Conservation (phyloP, 2,888 invertebrate species). For the Amblyjoppa fuscipennis region DNA sequence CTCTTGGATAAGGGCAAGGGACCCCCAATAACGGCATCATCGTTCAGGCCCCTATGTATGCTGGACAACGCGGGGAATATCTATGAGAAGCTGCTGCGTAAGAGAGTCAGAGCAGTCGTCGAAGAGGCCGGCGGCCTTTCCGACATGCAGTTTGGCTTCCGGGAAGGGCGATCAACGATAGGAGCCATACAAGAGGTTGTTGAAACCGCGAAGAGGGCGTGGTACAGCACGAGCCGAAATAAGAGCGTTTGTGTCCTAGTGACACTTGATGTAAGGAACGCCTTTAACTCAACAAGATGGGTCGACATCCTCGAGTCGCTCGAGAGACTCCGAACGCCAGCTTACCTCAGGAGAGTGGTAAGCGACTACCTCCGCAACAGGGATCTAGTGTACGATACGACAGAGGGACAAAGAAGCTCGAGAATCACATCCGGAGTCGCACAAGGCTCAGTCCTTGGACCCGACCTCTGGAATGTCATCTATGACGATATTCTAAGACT, state of each 20-base stretch:
- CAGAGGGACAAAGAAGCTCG: neutral
- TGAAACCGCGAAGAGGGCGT: conserved; percentile 28
- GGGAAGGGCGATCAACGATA: conserved; percentile 65
- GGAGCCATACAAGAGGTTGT: conserved; percentile 60
- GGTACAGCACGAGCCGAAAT: neutral
- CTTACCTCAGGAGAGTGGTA: conserved; percentile 18
- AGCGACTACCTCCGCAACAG: conserved; percentile 28
- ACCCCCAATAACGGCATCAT: neutral
- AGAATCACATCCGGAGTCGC: conserved; percentile 30
- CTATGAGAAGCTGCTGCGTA: neutral
- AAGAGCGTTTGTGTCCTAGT: neutral
- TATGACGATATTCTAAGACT: conserved; percentile 24
- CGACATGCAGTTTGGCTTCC: conserved; percentile 66
- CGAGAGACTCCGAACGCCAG: neutral
- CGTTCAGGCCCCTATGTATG: conserved; percentile 62
- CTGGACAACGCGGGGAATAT: neutral
- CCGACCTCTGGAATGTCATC: conserved; percentile 49
- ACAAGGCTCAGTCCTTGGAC: conserved; percentile 30
- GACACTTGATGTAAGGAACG: neutral
- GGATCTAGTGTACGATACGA: conserved; percentile 30
- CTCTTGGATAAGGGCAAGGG: conserved; percentile 4
- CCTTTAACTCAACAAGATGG: conserved; percentile 2
- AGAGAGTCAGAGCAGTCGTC: neutral
- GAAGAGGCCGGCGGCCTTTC: conserved; percentile 13
- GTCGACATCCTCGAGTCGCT: conserved; percentile 1